These are phyloP conservation scores for Burhinus oedicnemus DNA, from an alignment of 2,113 vertebrate species.

Conservation along the genomic window DNA sequence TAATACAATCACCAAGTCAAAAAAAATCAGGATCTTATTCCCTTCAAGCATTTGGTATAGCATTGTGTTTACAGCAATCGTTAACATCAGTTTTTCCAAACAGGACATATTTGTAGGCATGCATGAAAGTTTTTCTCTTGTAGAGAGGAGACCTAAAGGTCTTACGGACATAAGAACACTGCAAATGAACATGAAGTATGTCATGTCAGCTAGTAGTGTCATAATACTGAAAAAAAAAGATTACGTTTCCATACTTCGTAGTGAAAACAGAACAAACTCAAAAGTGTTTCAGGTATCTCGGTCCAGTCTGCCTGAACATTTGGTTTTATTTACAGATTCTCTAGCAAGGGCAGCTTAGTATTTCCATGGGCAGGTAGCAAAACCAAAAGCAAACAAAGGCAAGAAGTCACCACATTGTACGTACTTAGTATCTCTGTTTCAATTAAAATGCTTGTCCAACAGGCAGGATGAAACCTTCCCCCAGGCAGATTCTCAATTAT, in stretches of 20 bases:
- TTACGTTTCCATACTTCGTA: not conserved
- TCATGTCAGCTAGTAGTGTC: slow-evolving; percentile 34
- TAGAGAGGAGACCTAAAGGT: slow-evolving; percentile 89
- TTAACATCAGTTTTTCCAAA: slow-evolving; percentile 56
- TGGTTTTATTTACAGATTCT: slow-evolving; percentile 58
- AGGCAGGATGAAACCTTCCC: slow-evolving; percentile 30
- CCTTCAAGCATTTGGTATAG: slow-evolving; percentile 77
- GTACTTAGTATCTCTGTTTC: not conserved
- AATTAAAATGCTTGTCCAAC: not conserved
- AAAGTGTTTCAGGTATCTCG: not conserved
- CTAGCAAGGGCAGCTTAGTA: slow-evolving; percentile 16
- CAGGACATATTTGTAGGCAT: slow-evolving; percentile 74
- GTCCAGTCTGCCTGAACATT: slow-evolving; percentile 33
- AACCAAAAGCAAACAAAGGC: slow-evolving; percentile 12
- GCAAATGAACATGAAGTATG: slow-evolving; percentile 50
- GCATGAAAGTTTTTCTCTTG: slow-evolving; percentile 84
- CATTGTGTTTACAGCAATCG: slow-evolving; percentile 38
- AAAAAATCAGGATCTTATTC: slow-evolving; percentile 67
- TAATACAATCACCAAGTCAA: slow-evolving; percentile 84
- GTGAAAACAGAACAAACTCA: not conserved
- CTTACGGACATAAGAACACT: slow-evolving; percentile 75
- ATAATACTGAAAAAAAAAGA: slow-evolving; percentile 74
- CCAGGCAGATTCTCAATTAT: slow-evolving; percentile 28
- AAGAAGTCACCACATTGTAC: slow-evolving; percentile 9
- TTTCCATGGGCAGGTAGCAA: slow-evolving; percentile 49